Base-by-base conservation (phyloP, 2,797 vertebrate genomes). In the Siniperca undulata region DNA sequence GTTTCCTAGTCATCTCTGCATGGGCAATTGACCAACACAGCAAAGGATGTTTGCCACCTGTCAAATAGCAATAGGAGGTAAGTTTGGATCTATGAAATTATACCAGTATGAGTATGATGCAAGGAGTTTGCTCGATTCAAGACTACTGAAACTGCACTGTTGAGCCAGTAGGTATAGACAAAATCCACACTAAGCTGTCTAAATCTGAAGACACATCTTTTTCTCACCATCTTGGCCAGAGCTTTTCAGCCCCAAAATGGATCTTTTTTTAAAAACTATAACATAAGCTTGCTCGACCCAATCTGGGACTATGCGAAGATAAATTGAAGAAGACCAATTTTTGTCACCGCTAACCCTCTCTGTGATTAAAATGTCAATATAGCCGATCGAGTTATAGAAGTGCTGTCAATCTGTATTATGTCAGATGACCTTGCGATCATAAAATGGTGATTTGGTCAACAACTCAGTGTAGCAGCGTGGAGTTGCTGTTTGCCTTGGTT, bases 281-380 rank as follows among this genome's bases (percentile, higher is more conserved):
- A 36, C 5, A 13, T 22, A 62, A 30, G 16, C 6, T 17, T 64
- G 48, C 27, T 74, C 4, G 62, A 27, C 74, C 36, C 27, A 5
- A 0, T 46, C 48, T 0, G 9, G 17, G 53, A 42, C 16, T 6
- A 3, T 27, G 40, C 56, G 2, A 73, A 44, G 19, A 36, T 56
- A 20, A 72, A 52, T 7, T 64, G 60, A 30, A 71, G 17, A 53
- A 11, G 42, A 5, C n/a, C 27, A 30, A 10, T 70, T 78, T 68
- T 27, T 44, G 34, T 22, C 42, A 48, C 17, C 27, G 30, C 0
- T 50, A 19, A 24, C 24, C 13, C 16, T 27, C 13, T 55, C 14
- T 80, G 27, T 77, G 38, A 65, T 59, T 65, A n/a, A 77, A 67
- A 62, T 55, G 44, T 46, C 27, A 30, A 30, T 30, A 30, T 30